A percentile compares a stretch with the other conserved stretches of the same genome.
Conservation (phyloP, 2,113 vertebrate genomes). For the Lepus europaeus region DNA sequence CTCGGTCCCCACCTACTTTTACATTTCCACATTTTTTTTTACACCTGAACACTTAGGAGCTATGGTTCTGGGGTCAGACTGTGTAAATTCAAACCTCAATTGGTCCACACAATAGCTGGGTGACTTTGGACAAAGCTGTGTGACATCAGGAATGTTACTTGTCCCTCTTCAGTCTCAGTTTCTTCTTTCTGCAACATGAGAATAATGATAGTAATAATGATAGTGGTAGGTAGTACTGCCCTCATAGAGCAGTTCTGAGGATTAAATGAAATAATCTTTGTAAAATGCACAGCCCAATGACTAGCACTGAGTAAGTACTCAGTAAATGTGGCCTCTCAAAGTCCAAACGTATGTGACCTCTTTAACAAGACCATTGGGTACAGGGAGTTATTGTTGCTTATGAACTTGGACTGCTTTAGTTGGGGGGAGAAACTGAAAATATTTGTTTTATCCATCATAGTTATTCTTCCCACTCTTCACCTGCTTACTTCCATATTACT, state of each 20-base stretch:
- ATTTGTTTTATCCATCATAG: not conserved
- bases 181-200: slow-evolving; percentile 20
- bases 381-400: not conserved
- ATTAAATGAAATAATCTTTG: slow-evolving; percentile 29
- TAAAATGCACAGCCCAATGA: not conserved
- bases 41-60: not conserved
- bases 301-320: not conserved
- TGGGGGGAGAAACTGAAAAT: not conserved
- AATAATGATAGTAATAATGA: not conserved
- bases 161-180: not conserved
- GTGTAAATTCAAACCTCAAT: not conserved
- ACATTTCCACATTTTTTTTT: slow-evolving; percentile 6
- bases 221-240: not conserved
- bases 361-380: not conserved
- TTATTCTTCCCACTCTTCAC: not conserved
- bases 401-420: not conserved
- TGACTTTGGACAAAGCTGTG: not conserved
- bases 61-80: not conserved
- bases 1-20: not conserved
- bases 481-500: not conserved
- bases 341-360: not conserved
- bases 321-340: not conserved
- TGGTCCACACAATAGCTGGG: not conserved
- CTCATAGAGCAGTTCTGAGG: slow-evolving; percentile 3
- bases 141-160: slow-evolving; percentile 25